These are phyloP conservation scores for Stenodera caucasica DNA, from an alignment of 2,888 invertebrate genomes.

Conservation along the genomic window DNA sequence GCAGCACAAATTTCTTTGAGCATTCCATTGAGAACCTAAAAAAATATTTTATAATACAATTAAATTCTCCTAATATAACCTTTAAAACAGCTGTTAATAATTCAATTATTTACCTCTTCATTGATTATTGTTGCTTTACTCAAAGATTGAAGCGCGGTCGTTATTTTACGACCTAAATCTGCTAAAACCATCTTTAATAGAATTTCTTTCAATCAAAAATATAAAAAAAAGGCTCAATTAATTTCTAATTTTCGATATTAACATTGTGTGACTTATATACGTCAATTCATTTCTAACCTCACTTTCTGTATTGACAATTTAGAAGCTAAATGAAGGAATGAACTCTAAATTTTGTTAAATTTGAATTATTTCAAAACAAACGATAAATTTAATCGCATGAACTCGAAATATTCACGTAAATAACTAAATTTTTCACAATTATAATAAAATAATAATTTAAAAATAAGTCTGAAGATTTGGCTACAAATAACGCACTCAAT, in stretches of 20 bases:
- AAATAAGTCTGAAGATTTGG: too few relatives aligned
- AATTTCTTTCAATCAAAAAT: neutral
- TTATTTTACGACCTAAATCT: conserved; percentile 99
- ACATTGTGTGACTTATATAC: neutral
- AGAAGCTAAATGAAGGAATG: neutral
- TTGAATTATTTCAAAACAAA: too few relatives aligned
- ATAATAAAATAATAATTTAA: too few relatives aligned
- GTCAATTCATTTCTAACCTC: neutral
- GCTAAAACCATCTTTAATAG: conserved; percentile 92
- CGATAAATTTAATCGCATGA: too few relatives aligned
- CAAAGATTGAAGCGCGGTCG: conserved; percentile 94
- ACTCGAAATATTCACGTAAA: too few relatives aligned
- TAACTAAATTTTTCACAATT: too few relatives aligned
- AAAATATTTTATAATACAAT: conserved; percentile 18
- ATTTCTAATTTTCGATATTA: neutral
- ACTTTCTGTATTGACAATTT: neutral
- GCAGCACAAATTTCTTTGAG: conserved; percentile 98
- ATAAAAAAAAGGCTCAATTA: too few relatives aligned
- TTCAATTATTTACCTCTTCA: conserved; percentile 75
- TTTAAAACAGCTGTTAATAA: conserved; percentile 37
- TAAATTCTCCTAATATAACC: conserved; percentile 20
- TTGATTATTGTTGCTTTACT: conserved; percentile 98
- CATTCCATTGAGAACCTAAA: conserved; percentile 96
- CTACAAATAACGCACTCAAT: too few relatives aligned
- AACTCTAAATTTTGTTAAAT: too few relatives aligned